Evolutionary conservation across 2,797 vertebrate genomes (phyloP).

Genomic region (Emydoidea blandingii): DNA sequence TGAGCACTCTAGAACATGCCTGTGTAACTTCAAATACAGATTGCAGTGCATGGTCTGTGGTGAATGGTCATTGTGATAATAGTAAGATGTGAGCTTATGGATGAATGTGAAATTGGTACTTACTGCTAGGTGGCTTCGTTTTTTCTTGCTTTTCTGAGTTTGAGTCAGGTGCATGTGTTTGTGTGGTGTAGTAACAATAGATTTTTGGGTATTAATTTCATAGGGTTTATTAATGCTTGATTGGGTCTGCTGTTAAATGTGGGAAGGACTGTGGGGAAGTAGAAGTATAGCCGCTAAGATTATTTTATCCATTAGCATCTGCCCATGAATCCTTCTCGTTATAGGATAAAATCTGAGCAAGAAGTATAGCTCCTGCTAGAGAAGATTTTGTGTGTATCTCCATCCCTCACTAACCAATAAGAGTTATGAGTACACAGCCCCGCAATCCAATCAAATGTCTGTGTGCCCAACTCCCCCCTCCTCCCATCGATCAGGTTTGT

Average conservation of each 20-base stretch:
- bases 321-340: neutral
- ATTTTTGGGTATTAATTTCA: neutral
- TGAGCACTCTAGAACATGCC: neutral
- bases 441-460: neutral
- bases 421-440: neutral
- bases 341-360: neutral
- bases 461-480: neutral
- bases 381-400: neutral
- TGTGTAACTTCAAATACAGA: neutral
- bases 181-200: neutral
- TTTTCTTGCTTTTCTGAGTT: neutral
- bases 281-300: neutral
- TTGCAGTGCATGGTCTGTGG: neutral
- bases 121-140: neutral
- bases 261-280: neutral
- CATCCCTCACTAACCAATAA: neutral
- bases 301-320: accelerated
- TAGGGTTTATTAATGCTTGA: neutral
- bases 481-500: neutral
- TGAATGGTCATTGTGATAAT: accelerated
- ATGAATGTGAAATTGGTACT: neutral
- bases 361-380: accelerated
- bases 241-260: accelerated
- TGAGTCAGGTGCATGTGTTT: neutral
- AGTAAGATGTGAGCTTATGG: neutral